Conservation (phyloP, 2,888 invertebrate genomes). For the Plutella xylostella region DNA sequence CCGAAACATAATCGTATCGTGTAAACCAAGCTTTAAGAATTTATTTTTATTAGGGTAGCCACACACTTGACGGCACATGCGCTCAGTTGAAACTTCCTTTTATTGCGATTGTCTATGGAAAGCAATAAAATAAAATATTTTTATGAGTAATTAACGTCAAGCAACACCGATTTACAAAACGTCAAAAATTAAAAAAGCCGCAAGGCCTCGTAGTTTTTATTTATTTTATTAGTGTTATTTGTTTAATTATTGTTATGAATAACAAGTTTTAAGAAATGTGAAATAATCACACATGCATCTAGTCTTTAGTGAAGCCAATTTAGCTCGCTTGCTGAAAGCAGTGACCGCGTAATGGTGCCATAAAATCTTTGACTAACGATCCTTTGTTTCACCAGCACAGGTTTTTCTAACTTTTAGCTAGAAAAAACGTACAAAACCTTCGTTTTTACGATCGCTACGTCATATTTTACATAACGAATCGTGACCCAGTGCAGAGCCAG, state of each 20-base stretch:
- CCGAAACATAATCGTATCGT: too few species aligned
- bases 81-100: too few species aligned
- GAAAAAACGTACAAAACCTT: constrained; percentile 21
- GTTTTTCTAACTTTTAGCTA: constrained; percentile 29
- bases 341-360: constrained; percentile 53
- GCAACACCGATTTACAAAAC: constrained; percentile 60
- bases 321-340: constrained; percentile 37
- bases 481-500: constrained; percentile 9
- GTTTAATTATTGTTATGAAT: constrained; percentile 44
- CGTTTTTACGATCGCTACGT: constrained; percentile 16
- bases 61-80: too few species aligned
- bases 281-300: constrained; percentile 48
- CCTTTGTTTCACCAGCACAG: constrained; percentile 50
- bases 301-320: constrained; percentile 46
- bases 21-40: too few species aligned
- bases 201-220: constrained; percentile 33
- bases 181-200: constrained; percentile 63
- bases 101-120: constrained; percentile 15
- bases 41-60: too few species aligned
- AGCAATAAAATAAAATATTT: too few species aligned
- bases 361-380: constrained; percentile 49
- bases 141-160: constrained; percentile 59
- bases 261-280: constrained; percentile 29
- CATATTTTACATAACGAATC: constrained; percentile 17
- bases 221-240: constrained; percentile 62